These are phyloP conservation scores for Polydrusus tereticollis DNA, from an alignment of 2,888 invertebrate species.

Conservation along the genomic window DNA sequence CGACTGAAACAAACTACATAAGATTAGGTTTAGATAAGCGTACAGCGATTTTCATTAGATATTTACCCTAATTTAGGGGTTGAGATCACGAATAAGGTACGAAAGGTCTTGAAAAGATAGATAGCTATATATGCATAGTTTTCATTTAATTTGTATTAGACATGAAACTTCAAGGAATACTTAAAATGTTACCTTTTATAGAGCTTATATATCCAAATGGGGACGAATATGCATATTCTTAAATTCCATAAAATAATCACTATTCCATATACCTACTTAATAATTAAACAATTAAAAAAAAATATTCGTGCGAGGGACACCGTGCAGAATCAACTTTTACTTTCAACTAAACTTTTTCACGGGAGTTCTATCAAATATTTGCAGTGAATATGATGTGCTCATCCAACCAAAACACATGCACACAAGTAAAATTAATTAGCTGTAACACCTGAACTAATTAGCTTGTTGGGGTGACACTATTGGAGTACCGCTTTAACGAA, in stretches of 20 bases:
- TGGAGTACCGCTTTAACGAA: conserved; percentile 7
- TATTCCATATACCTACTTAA: too few relatives aligned
- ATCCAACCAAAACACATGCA: conserved; percentile 40
- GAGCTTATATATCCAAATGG: too few relatives aligned
- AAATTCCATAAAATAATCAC: too few relatives aligned
- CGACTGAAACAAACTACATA: conserved; percentile 6
- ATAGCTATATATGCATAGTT: too few relatives aligned
- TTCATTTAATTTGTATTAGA: too few relatives aligned
- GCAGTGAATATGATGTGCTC: conserved; percentile 20
- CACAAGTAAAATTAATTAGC: conserved; percentile 11
- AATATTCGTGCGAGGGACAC: not conserved
- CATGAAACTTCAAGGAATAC: too few relatives aligned
- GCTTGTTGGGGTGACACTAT: conserved; percentile 1
- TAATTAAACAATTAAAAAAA: not conserved
- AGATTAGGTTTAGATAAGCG: conserved; percentile 20
- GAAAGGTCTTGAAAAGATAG: too few relatives aligned
- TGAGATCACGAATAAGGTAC: conserved; percentile 11
- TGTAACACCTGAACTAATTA: too few relatives aligned
- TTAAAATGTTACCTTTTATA: too few relatives aligned
- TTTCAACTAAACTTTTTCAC: conserved; percentile 18
- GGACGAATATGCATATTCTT: too few relatives aligned
- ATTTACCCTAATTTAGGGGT: conserved; percentile 27
- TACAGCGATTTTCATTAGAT: conserved; percentile 12
- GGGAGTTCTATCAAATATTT: not conserved
- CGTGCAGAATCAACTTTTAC: conserved; percentile 23